phyloP scores from a whole-genome alignment of 2,797 vertebrate species.

The Kryptolebias ocellatus region DNA sequence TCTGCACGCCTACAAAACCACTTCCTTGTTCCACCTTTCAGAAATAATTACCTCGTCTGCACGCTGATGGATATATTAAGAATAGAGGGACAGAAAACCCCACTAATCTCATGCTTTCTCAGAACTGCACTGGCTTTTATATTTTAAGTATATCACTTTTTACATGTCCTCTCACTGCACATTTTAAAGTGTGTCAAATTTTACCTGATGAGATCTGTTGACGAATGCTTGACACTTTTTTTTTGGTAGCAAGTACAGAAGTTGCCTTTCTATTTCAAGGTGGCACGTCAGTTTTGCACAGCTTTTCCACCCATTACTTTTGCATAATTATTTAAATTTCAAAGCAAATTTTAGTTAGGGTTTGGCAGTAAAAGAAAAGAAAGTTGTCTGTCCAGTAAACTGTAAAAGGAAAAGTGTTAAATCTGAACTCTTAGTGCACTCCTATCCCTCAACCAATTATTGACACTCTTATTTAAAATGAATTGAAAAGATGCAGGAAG shows the following conservation, averaged over 20 bases:
- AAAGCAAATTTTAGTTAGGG: slow-evolving; percentile 62
- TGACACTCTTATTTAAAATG: slow-evolving; percentile 62
- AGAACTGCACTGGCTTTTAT: slow-evolving; percentile 24
- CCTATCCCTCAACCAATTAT: slow-evolving; percentile 45
- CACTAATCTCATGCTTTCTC: slow-evolving; percentile 60
- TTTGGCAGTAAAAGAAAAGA: too few relatives aligned
- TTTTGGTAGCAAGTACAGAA: slow-evolving; percentile 52
- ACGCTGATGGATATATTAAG: slow-evolving; percentile 71
- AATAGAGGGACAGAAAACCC: slow-evolving; percentile 50
- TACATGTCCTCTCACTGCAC: slow-evolving; percentile 51
- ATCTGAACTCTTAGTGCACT: slow-evolving; percentile 28
- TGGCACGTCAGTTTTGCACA: slow-evolving; percentile 70
- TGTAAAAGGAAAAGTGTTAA: background rate
- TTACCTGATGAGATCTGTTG: slow-evolving; percentile 64
- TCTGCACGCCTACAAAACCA: slow-evolving; percentile 65
- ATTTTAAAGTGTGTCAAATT: slow-evolving; percentile 67
- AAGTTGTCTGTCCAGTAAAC: background rate
- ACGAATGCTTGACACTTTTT: slow-evolving; percentile 66
- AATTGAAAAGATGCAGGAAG: slow-evolving; percentile 13
- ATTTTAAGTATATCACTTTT: slow-evolving; percentile 35
- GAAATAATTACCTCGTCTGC: slow-evolving; percentile 65
- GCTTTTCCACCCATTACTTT: slow-evolving; percentile 53
- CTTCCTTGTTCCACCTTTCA: slow-evolving; percentile 73
- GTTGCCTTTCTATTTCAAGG: slow-evolving; percentile 73
- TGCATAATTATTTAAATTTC: slow-evolving; percentile 79